Base-by-base conservation (phyloP, 2,888 invertebrate species). In the Gisinianus flammeolus region DNA sequence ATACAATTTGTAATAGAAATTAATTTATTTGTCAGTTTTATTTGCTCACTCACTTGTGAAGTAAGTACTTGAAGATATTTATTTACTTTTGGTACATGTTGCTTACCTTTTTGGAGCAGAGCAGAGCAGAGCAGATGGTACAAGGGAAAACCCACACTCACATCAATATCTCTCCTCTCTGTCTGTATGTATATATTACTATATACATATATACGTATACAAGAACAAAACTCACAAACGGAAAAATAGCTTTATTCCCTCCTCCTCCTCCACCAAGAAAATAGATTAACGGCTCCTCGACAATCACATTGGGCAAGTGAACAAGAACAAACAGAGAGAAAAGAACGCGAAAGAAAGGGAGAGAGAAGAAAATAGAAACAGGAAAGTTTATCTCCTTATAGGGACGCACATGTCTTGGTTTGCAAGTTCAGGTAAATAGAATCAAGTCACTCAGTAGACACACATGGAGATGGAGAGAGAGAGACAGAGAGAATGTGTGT, bases 11-110 rank as follows among this genome's bases (percentile, higher is more conserved):
- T 10, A 70, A 44, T 33, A n/a, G 67, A 52, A 70, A 70, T 54
- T 70, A 70, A 70, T 54, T 70, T 54, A 70, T 70, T 70, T 70
- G 70, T 70, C 70, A 70, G 70, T 54, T 70, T 70, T 70, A 70
- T 54, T 31, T 67, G 10, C 70, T 6, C 28, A 0, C 31, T 69
- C 16, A 22, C 24, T 26, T 69, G 24, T 44, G 44, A 35, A 19
- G 2, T 22, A 12, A 31, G 44, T 44, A 6, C 12, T 44, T 6
- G 44, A 16, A 44, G 2, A 2, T 44, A 44, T 19, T 35, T 12
- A 6, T 44, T 28, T 30, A 22, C 19, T 5, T 3, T 26, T 28
- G 3, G 28, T 64, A 62, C 24, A 22, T n/a, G 3, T 5, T 64
- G 26, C 28, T 24, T 64, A 26, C 64, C 16, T 64, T 10, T 62